A percentile compares a stretch with the other conserved stretches of the same genome.
Evolutionary conservation across 2,797 vertebrate genomes (phyloP).

Genomic region (Danio albolineatus): DNA sequence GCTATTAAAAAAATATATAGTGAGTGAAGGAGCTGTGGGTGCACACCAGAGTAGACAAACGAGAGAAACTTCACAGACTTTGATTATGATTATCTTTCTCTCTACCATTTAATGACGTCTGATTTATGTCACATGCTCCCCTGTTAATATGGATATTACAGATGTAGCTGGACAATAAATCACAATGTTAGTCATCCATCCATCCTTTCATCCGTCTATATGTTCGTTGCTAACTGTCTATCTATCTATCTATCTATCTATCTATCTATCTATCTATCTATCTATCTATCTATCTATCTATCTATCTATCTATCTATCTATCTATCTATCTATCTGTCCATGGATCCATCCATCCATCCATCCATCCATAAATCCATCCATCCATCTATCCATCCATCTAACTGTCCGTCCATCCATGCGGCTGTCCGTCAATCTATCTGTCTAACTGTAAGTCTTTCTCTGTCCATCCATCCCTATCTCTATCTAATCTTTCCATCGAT

Average conservation of each 20-base stretch:
- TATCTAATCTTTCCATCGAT: too few relatives aligned
- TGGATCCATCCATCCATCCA: neutral
- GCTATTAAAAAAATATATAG: conserved; percentile 79
- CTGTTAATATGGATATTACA: conserved; percentile 26
- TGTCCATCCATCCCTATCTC: too few relatives aligned
- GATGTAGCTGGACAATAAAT: conserved; percentile 21
- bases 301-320: too few relatives aligned
- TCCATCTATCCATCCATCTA: too few relatives aligned
- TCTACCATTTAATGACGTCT: neutral
- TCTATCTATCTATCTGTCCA: neutral
- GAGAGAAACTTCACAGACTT: neutral
- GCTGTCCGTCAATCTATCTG: too few relatives aligned
- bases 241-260: too few relatives aligned
- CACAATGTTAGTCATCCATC: too few relatives aligned
- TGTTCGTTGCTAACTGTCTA: too few relatives aligned
- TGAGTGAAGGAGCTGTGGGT: conserved; percentile 60
- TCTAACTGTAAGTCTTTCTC: too few relatives aligned
- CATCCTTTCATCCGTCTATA: conserved; percentile 25
- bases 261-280: too few relatives aligned
- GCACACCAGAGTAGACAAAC: neutral
- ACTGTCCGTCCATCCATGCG: too few relatives aligned
- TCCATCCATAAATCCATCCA: neutral
- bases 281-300: too few relatives aligned
- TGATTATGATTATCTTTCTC: neutral
- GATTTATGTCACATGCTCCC: conserved; percentile 16